Evolutionary conservation across 2,113 vertebrate species (phyloP).

Genomic region (Lates calcarifer): DNA sequence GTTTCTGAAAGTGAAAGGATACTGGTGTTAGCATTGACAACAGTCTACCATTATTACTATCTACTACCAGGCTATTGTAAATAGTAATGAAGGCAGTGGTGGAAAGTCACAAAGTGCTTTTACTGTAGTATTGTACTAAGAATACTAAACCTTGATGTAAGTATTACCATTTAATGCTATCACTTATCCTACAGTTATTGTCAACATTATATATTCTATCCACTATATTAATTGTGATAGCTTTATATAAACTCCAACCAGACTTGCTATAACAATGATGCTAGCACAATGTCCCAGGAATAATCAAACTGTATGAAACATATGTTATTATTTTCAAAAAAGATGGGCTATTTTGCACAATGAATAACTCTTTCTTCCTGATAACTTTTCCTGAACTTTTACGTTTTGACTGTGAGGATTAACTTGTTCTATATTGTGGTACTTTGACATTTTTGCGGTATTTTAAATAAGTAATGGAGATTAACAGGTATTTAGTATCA

Average conservation of each 20-base stretch:
- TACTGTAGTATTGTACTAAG: background rate
- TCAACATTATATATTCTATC: background rate
- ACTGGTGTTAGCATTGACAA: background rate
- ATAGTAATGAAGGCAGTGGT: background rate
- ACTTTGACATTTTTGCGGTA: background rate
- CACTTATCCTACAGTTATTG: background rate
- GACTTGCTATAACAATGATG: too few relatives aligned
- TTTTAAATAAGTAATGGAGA: too few relatives aligned
- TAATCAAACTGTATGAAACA: too few relatives aligned
- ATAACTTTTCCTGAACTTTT: too few relatives aligned
- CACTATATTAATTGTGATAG: background rate
- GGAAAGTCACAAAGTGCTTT: background rate
- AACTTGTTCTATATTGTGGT: background rate
- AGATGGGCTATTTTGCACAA: too few relatives aligned
- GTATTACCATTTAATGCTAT: background rate
- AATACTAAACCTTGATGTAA: background rate
- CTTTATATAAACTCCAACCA: background rate
- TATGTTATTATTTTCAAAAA: too few relatives aligned
- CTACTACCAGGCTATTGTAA: background rate
- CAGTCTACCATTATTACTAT: too few relatives aligned
- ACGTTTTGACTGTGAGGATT: background rate
- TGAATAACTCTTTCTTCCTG: too few relatives aligned
- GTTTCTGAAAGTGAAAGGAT: slow-evolving; percentile 61
- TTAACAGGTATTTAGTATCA: too few relatives aligned
- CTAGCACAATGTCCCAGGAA: too few relatives aligned